phyloP scores from a whole-genome alignment of 1,140 invertebrate genomes.

The Pachyrhynchus sulphureomaculatus region DNA sequence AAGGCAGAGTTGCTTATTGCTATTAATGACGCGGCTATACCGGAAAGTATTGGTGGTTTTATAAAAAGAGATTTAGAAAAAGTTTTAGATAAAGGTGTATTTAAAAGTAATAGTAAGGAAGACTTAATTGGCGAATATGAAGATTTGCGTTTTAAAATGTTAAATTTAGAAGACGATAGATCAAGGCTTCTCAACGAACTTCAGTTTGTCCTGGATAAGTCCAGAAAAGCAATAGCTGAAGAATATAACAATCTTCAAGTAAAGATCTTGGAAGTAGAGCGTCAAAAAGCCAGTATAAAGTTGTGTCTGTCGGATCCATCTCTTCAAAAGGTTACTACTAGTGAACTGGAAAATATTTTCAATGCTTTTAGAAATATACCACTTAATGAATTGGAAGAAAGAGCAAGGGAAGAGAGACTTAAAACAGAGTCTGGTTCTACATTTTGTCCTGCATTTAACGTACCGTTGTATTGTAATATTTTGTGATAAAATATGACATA shows the following conservation, averaged over 20 bases:
- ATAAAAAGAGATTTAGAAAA: slow-evolving; percentile 22
- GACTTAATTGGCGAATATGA: slow-evolving; percentile 23
- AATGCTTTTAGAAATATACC: slow-evolving; percentile 27
- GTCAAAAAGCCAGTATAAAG: slow-evolving; percentile 17
- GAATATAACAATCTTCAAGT: slow-evolving; percentile 29
- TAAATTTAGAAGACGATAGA: slow-evolving; percentile 33
- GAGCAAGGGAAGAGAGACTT: neutral
- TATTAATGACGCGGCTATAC: slow-evolving; percentile 21
- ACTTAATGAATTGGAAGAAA: neutral
- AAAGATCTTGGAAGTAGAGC: slow-evolving; percentile 29
- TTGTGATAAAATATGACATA: neutral
- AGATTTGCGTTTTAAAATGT: slow-evolving; percentile 24
- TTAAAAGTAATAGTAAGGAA: neutral
- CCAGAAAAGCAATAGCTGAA: slow-evolving; percentile 30
- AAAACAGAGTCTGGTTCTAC: neutral
- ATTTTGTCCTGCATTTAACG: slow-evolving; percentile 5
- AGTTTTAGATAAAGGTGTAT: slow-evolving; percentile 15
- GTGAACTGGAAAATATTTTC: slow-evolving; percentile 27
- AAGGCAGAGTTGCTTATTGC: slow-evolving; percentile 30
- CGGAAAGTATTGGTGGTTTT: slow-evolving; percentile 2
- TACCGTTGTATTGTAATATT: slow-evolving; percentile 17
- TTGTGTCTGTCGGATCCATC: neutral
- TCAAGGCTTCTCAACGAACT: slow-evolving; percentile 27
- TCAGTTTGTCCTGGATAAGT: slow-evolving; percentile 26
- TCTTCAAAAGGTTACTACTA: neutral